Percentiles rank a stretch among this genome's conserved stretches.
These are phyloP conservation scores for Molossus alvarezi DNA, from an alignment of 2,797 vertebrate species.

Conservation along the genomic window DNA sequence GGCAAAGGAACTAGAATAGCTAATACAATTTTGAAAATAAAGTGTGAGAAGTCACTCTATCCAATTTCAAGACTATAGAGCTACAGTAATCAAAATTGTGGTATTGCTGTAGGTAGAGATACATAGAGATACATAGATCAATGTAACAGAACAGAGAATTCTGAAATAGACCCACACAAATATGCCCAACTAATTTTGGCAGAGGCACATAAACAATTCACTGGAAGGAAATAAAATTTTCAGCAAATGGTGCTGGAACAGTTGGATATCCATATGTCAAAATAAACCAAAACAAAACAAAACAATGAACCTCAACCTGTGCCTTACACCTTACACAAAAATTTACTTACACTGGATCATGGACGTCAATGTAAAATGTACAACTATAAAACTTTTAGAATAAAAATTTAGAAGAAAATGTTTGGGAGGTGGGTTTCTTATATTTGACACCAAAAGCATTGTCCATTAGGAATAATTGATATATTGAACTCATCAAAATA, in stretches of 20 bases:
- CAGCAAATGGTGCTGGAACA: no score
- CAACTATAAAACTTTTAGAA: not conserved
- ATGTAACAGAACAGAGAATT: not conserved
- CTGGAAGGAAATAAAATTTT: not conserved
- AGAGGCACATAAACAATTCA: not conserved
- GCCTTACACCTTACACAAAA: not conserved
- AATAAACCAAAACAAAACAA: not conserved
- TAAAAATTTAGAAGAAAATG: not conserved
- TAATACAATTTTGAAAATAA: conserved; percentile 28
- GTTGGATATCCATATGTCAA: not conserved
- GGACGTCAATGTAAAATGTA: not conserved
- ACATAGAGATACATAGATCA: not conserved
- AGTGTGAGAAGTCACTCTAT: not conserved
- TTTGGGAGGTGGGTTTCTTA: not conserved
- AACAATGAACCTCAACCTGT: not conserved
- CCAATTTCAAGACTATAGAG: not conserved
- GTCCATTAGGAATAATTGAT: conserved; percentile 3
- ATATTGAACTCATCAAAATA: conserved; percentile 40
- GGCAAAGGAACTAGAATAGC: not conserved
- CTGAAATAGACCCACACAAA: not conserved
- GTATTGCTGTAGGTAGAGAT: not conserved
- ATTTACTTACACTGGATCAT: not conserved
- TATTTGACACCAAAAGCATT: not conserved
- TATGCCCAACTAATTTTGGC: not conserved
- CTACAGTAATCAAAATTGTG: not conserved